Conservation (phyloP, 2,888 invertebrate species). For the Octonoba sinensis region DNA sequence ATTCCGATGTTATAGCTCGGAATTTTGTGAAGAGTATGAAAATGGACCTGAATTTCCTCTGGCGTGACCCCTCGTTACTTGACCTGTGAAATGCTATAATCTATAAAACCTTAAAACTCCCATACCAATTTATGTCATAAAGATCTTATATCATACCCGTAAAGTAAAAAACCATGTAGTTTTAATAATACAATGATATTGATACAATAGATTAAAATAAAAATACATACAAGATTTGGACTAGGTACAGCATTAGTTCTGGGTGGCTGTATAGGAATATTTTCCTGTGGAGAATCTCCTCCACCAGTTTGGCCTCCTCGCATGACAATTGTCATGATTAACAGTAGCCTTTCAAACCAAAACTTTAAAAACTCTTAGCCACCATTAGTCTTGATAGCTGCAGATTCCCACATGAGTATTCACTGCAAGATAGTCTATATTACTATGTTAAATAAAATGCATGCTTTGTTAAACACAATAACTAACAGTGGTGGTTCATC, state of each 20-base stretch:
- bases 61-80: too few relatives aligned
- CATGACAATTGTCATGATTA: constrained; percentile 71
- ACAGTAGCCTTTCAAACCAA: constrained; percentile 12
- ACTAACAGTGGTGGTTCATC: too few relatives aligned
- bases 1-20: too few relatives aligned
- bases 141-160: too few relatives aligned
- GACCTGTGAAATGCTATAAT: too few relatives aligned
- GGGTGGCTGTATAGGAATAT: constrained; percentile 63
- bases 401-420: constrained; percentile 34
- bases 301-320: constrained; percentile 70
- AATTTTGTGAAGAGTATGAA: too few relatives aligned
- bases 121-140: too few relatives aligned
- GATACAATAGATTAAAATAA: not conserved
- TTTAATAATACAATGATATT: not conserved
- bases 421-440: not conserved
- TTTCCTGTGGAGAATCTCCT: constrained; percentile 70
- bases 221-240: constrained; percentile 58
- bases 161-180: not conserved
- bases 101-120: too few relatives aligned
- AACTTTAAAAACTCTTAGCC: constrained; percentile 12
- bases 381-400: constrained; percentile 27
- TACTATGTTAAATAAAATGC: too few relatives aligned
- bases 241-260: constrained; percentile 58
- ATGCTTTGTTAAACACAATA: too few relatives aligned
- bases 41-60: too few relatives aligned